phyloP scores from a whole-genome alignment of 2,888 invertebrate species.

The Synanthedon andrenaeformis region DNA sequence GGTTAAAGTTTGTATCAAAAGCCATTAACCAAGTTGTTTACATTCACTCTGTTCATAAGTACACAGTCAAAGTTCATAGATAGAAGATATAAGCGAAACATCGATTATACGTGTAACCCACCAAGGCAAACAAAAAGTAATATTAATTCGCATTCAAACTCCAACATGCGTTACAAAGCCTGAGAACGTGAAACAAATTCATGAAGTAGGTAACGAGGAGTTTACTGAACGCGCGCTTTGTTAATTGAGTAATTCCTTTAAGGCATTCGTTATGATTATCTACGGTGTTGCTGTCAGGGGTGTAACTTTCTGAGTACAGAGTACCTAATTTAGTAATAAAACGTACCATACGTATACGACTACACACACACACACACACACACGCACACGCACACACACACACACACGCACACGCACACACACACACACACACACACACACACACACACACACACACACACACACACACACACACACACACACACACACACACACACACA shows the following conservation, averaged over 20 bases:
- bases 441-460: no score
- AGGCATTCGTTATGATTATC: constrained; percentile 50
- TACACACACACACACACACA: no score
- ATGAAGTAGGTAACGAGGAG: background rate
- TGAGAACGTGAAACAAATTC: background rate
- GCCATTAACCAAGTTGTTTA: background rate
- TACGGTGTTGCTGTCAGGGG: constrained; percentile 31
- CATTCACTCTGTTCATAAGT: background rate
- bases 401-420: no score
- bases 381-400: no score
- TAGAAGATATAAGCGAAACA: background rate
- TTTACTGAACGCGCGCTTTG: constrained; percentile 19
- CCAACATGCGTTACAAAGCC: background rate
- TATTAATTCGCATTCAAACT: background rate
- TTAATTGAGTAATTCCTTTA: constrained; percentile 49
- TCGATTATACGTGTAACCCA: background rate
- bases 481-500: no score
- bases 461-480: no score
- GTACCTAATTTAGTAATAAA: no score
- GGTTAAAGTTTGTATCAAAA: background rate
- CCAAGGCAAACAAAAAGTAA: background rate
- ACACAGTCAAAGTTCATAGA: background rate
- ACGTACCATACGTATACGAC: no score
- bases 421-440: no score
- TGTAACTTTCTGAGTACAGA: constrained; percentile 27